These are phyloP conservation scores for Cynopterus brachyotis DNA, from an alignment of 2,113 vertebrate genomes.

Conservation along the genomic window DNA sequence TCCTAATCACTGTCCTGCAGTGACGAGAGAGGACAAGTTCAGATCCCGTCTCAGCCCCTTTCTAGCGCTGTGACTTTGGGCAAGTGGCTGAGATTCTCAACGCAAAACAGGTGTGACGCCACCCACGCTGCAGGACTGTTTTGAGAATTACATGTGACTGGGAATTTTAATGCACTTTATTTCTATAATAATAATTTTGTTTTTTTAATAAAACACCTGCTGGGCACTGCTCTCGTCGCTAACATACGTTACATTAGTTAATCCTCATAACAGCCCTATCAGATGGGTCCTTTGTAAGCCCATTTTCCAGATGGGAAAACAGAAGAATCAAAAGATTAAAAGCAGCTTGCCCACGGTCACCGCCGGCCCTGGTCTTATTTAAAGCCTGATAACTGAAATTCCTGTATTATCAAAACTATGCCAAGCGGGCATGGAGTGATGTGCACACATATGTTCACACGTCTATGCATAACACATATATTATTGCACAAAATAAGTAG, in stretches of 20 bases:
- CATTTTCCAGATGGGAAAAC: background rate
- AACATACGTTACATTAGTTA: background rate
- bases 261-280: background rate
- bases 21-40: background rate
- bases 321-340: background rate
- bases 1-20: background rate
- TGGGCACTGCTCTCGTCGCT: background rate
- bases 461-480: fast-evolving
- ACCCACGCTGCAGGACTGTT: background rate
- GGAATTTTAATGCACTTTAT: background rate
- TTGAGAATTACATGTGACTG: background rate
- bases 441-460: fast-evolving
- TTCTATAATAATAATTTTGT: background rate
- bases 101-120: background rate
- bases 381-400: background rate
- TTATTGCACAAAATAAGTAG: background rate
- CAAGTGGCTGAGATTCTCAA: background rate
- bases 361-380: background rate
- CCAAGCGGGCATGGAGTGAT: background rate
- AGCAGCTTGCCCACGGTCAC: background rate
- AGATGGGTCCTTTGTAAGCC: background rate
- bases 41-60: background rate
- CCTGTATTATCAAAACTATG: background rate
- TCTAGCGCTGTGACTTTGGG: background rate
- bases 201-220: background rate